Base-by-base conservation (phyloP, 2,113 vertebrate genomes). In the Toxotes jaculatrix region DNA sequence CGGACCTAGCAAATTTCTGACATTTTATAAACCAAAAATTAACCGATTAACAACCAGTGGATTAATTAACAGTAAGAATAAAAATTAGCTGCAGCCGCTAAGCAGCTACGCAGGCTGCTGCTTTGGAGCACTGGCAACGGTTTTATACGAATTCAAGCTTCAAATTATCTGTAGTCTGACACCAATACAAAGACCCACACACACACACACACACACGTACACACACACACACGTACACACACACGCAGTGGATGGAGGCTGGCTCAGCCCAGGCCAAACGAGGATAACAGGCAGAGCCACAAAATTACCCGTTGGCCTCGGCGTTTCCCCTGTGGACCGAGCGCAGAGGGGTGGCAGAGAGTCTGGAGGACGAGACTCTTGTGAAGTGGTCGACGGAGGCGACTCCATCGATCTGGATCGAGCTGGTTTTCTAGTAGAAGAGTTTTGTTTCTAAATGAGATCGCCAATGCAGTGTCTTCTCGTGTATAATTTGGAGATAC, bases 231-330 rank as follows among this genome's bases (percentile, higher is more conserved):
- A 23, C 17, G 57, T 2, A 19, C 23, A 34, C 8, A 34, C 63
- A 27, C 38, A 23, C 53, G 32, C 43, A 69, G 38, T 19, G 31
- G 40, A 59, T 4, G 27, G 45, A 77, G 74, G 63, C 63, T 62
- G 70, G 53, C 60, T 81, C 63, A 68, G 60, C 80, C 55, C 67
- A 34, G 74, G 77, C 60, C 65, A 79, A 86, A 91, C 42, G 75
- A 86, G 83, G 87, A 89, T 55, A 81, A 34, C 74, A 87, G 75
- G 64, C 85, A 65, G 70, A 84, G 83, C 87, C 85, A 79, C 87
- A 86, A 84, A 89, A 89, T 89, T 75, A 77, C 85, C 80, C 78
- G 56, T 71, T 89, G 83, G 83, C 85, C 77, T 71, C 49, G 0
- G 19, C 8, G 17, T 53, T 56, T 40, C 45, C 82, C 69, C 76